Evolutionary conservation across 2,113 vertebrate species (phyloP).

Genomic region (Salvelinus namaycush): DNA sequence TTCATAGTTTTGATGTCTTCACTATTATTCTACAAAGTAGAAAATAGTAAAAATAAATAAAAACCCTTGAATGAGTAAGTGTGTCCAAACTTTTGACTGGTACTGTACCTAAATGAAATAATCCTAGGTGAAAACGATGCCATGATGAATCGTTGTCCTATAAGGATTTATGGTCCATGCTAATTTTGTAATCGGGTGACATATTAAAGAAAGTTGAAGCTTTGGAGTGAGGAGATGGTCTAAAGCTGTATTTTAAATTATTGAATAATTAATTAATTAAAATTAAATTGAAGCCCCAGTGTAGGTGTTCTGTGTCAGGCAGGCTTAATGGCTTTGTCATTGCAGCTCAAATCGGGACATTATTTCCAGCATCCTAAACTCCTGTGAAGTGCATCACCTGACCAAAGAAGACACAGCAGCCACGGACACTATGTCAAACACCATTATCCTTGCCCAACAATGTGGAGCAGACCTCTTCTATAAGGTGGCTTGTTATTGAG

Average conservation of each 20-base stretch:
- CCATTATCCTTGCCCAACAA: no score
- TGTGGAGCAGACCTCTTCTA: no score
- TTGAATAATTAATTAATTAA: not conserved
- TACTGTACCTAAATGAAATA: not conserved
- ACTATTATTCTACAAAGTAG: no score
- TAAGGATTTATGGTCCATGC: not conserved
- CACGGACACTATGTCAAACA: not conserved
- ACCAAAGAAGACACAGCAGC: not conserved
- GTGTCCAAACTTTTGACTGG: no score
- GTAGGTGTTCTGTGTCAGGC: slow-evolving; percentile 5
- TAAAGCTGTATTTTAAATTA: slow-evolving; percentile 24
- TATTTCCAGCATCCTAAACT: not conserved
- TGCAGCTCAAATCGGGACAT: not conserved
- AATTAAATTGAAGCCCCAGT: not conserved
- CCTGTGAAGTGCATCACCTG: not conserved
- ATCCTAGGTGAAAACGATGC: not conserved
- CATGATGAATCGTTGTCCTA: not conserved
- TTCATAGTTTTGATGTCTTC: no score
- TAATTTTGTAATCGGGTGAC: slow-evolving; percentile 8
- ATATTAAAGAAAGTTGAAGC: slow-evolving; percentile 11
- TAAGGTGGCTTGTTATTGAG: no score
- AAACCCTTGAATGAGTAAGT: no score
- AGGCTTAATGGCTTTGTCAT: no score
- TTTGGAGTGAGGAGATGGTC: slow-evolving; percentile 1
- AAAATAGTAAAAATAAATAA: no score